These are phyloP conservation scores for Fragum whitleyi DNA, from an alignment of 2,888 invertebrate species.

Conservation along the genomic window DNA sequence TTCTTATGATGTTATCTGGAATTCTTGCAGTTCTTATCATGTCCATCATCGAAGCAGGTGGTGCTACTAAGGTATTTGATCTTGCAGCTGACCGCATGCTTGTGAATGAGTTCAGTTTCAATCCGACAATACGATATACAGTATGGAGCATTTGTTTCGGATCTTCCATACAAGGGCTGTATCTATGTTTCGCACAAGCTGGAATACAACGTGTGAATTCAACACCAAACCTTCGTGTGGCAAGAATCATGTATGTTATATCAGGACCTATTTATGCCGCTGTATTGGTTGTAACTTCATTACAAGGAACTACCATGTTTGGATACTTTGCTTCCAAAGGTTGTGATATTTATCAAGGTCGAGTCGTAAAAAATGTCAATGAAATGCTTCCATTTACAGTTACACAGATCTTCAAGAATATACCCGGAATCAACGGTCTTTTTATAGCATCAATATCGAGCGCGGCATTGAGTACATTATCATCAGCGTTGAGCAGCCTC, in stretches of 20 bases:
- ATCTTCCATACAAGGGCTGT: slow-evolving; percentile 9
- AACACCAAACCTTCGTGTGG: slow-evolving; percentile 19
- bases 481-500: slow-evolving; percentile 32
- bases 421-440: slow-evolving; percentile 52
- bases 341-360: slow-evolving; percentile 40
- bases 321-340: slow-evolving; percentile 40
- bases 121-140: slow-evolving; percentile 47
- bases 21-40: slow-evolving; percentile 38
- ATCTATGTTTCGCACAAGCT: slow-evolving; percentile 37
- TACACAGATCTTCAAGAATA: slow-evolving; percentile 34
- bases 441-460: slow-evolving; percentile 53
- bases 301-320: slow-evolving; percentile 48
- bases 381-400: slow-evolving; percentile 42
- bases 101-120: slow-evolving; percentile 23
- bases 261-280: slow-evolving; percentile 27
- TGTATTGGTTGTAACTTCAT: background rate
- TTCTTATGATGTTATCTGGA: slow-evolving; percentile 42
- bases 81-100: slow-evolving; percentile 25
- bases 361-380: slow-evolving; percentile 39
- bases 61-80: background rate
- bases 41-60: slow-evolving; percentile 27
- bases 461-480: slow-evolving; percentile 54
- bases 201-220: slow-evolving; percentile 47
- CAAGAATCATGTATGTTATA: slow-evolving; percentile 23
- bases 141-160: slow-evolving; percentile 43